Conservation (phyloP, 1,140 invertebrate genomes). For the Portunus trituberculatus region DNA sequence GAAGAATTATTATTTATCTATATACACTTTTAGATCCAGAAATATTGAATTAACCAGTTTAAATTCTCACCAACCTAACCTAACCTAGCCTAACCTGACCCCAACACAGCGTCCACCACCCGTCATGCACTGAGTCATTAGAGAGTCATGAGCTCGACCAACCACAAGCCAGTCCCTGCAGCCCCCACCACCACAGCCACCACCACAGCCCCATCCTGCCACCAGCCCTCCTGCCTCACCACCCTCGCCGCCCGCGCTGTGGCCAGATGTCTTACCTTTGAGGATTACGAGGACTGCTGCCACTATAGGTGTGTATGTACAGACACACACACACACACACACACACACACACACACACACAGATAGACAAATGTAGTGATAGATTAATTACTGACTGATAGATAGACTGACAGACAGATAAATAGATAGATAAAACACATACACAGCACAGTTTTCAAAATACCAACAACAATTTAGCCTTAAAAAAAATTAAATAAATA, state of each 20-base stretch:
- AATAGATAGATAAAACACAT: neutral
- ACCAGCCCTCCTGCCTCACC: neutral
- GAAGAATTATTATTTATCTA: too few relatives aligned
- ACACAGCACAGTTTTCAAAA: neutral
- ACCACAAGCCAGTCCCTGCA: neutral
- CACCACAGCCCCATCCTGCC: neutral
- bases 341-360: too few relatives aligned
- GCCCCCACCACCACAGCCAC: neutral
- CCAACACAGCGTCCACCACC: neutral
- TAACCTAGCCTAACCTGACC: neutral
- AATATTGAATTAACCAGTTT: too few relatives aligned
- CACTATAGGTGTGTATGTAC: slow-evolving; percentile 55
- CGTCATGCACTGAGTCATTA: neutral
- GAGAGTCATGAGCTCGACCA: neutral
- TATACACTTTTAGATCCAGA: too few relatives aligned
- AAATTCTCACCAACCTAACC: neutral
- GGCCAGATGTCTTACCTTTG: slow-evolving; percentile 59
- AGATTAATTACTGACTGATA: too few relatives aligned
- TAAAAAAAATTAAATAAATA: neutral
- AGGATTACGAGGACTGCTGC: slow-evolving; percentile 56
- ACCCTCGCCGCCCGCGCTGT: slow-evolving; percentile 29
- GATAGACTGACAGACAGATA: too few relatives aligned
- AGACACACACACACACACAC: too few relatives aligned
- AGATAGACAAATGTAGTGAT: too few relatives aligned
- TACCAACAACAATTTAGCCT: neutral